Evolutionary conservation across 2,888 invertebrate species (phyloP).

Genomic region (Dynastes grantii): DNA sequence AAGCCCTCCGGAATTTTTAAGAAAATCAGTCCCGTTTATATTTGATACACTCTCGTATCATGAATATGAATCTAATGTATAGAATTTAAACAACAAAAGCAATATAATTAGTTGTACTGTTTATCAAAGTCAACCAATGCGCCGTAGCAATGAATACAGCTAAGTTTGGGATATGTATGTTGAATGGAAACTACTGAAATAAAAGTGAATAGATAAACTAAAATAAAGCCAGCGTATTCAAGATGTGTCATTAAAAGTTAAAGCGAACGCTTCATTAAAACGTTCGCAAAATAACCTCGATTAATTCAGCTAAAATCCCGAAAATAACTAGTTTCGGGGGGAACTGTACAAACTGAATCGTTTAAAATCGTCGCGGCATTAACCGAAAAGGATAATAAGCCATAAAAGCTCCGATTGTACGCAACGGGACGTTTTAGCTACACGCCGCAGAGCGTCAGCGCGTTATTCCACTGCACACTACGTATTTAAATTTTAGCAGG

Average conservation of each 20-base stretch:
- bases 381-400: conserved; percentile 21
- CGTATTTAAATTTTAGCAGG: neutral
- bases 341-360: conserved; percentile 4
- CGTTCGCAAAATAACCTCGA: conserved; percentile 8
- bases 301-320: conserved; percentile 12
- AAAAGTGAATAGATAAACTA: too few relatives aligned
- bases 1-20: too few relatives aligned
- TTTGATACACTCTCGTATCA: too few relatives aligned
- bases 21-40: too few relatives aligned
- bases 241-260: neutral
- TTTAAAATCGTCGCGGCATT: conserved; percentile 15
- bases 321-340: conserved; percentile 20
- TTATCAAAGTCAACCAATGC: too few relatives aligned
- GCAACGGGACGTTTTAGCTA: neutral
- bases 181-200: too few relatives aligned
- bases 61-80: too few relatives aligned
- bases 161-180: too few relatives aligned
- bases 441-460: neutral
- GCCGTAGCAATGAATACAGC: too few relatives aligned
- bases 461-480: neutral
- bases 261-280: neutral
- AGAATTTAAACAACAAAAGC: too few relatives aligned
- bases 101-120: too few relatives aligned
- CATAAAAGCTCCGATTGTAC: conserved; percentile 12
- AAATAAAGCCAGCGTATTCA: too few relatives aligned